These are phyloP conservation scores for Conger conger DNA, from an alignment of 2,113 vertebrate genomes.

Conservation along the genomic window DNA sequence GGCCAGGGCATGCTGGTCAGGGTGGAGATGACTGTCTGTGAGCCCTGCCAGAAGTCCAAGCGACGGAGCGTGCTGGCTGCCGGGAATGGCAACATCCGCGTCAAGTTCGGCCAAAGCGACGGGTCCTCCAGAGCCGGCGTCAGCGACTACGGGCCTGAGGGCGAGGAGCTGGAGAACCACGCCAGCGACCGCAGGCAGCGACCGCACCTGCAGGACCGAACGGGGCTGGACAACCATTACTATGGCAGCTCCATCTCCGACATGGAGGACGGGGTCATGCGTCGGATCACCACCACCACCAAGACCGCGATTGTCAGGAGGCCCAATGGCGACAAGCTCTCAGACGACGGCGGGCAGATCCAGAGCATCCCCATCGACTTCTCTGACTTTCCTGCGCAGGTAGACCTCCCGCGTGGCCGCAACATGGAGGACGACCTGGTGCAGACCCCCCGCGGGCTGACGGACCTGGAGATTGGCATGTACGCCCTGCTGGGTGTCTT, in stretches of 20 bases:
- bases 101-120: slow-evolving; percentile 82
- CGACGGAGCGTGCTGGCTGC: slow-evolving; percentile 85
- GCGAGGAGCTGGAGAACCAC: slow-evolving; percentile 76
- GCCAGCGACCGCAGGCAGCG: slow-evolving; percentile 75
- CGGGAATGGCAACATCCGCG: slow-evolving; percentile 76
- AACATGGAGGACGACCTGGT: slow-evolving; percentile 72
- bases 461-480: slow-evolving; percentile 95
- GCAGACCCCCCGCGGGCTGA: slow-evolving; percentile 76
- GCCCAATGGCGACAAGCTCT: slow-evolving; percentile 69
- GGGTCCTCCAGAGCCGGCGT: slow-evolving; percentile 43
- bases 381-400: slow-evolving; percentile 86
- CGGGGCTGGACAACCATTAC: slow-evolving; percentile 68
- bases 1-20: slow-evolving; percentile 86
- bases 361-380: slow-evolving; percentile 84
- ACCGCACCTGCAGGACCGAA: slow-evolving; percentile 68
- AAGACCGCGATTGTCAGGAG: slow-evolving; percentile 68
- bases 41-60: slow-evolving; percentile 90
- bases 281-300: slow-evolving; percentile 72
- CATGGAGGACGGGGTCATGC: slow-evolving; percentile 71
- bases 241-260: slow-evolving; percentile 73
- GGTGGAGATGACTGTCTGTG: slow-evolving; percentile 88
- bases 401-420: slow-evolving; percentile 74
- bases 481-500: slow-evolving; percentile 94
- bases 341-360: slow-evolving; percentile 65
- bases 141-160: slow-evolving; percentile 62